phyloP scores from a whole-genome alignment of 2,113 vertebrate genomes.

The Phoxinus phoxinus region DNA sequence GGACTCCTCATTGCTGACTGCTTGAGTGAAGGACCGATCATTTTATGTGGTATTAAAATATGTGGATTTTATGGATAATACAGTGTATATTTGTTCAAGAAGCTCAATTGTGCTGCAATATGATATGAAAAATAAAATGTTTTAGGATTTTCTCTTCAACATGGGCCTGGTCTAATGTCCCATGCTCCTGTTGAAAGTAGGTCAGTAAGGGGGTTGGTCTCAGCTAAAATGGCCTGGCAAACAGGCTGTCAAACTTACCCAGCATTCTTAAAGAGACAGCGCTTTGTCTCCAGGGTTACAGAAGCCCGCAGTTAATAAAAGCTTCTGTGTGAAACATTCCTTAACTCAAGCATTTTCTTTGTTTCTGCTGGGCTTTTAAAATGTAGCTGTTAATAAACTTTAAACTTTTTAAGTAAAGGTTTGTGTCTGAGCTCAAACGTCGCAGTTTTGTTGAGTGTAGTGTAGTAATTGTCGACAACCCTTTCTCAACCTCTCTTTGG shows the following conservation, averaged over 20 bases:
- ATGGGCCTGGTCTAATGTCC: conserved; percentile 21
- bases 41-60: conserved; percentile 10
- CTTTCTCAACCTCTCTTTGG: conserved; percentile 27
- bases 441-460: conserved; percentile 39
- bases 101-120: background rate
- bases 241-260: conserved; percentile 27
- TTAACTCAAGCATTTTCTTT: conserved; percentile 6
- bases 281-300: conserved; percentile 25
- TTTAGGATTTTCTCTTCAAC: background rate
- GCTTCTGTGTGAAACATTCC: background rate
- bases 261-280: conserved; percentile 42
- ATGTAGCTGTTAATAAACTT: background rate
- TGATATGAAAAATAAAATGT: conserved; percentile 12
- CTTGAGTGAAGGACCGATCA: conserved; percentile 41
- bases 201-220: conserved; percentile 33
- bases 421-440: conserved; percentile 32
- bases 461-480: conserved; percentile 50
- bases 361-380: conserved; percentile 6
- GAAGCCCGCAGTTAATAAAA: conserved; percentile 21
- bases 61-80: background rate
- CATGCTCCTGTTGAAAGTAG: conserved; percentile 43
- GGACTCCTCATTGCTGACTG: background rate
- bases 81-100: conserved; percentile 31
- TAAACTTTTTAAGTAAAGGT: background rate
- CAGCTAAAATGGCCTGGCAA: conserved; percentile 43